Evolutionary conservation across 1,140 invertebrate species (phyloP).

Genomic region (Cylas formicarius): DNA sequence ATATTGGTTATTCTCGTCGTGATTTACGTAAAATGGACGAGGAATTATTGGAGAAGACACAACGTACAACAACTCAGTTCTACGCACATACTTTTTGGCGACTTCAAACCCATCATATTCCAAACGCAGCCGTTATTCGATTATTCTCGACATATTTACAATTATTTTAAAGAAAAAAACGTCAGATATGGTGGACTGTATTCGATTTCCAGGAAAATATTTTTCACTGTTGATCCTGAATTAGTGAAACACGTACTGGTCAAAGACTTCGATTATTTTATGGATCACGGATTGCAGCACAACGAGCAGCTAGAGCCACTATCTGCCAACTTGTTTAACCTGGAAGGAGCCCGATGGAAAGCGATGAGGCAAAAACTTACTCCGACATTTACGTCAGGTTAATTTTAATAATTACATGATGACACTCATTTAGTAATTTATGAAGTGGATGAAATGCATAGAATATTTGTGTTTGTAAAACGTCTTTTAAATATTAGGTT

Average conservation of each 20-base stretch:
- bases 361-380: conserved; percentile 46
- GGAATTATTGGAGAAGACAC: too few species aligned
- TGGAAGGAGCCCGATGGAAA: conserved; percentile 45
- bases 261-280: conserved; percentile 45
- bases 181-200: conserved; percentile 19
- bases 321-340: conserved; percentile 27
- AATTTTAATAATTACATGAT: too few species aligned
- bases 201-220: conserved; percentile 24
- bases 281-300: conserved; percentile 40
- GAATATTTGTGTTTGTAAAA: too few species aligned
- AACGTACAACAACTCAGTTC: too few species aligned
- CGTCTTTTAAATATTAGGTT: too few species aligned
- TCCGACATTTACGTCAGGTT: conserved; percentile 46
- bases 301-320: conserved; percentile 38
- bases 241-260: conserved; percentile 43
- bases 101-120: conserved; percentile 3
- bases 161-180: conserved; percentile 8
- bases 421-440: too few species aligned
- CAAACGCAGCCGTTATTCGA: background rate
- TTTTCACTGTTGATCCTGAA: conserved; percentile 36
- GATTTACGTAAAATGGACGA: too few species aligned
- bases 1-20: too few species aligned
- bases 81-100: background rate
- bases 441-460: too few species aligned
- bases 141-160: conserved; percentile 3